These are phyloP conservation scores for Meandrusa payeni DNA, from an alignment of 2,888 invertebrate species.

Conservation along the genomic window DNA sequence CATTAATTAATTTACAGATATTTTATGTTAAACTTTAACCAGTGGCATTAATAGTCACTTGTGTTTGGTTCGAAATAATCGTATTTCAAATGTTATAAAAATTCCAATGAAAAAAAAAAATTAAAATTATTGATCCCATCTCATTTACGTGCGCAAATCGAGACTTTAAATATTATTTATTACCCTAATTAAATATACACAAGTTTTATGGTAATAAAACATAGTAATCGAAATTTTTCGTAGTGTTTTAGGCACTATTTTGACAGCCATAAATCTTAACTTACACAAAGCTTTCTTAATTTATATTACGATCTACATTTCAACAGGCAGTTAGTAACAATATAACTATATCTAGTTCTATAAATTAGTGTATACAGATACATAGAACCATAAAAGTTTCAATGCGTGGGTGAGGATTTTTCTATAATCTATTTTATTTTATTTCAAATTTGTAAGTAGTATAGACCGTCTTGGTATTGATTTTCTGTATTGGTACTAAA, in stretches of 20 bases:
- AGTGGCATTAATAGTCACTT: constrained; percentile 11
- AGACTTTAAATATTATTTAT: constrained; percentile 48
- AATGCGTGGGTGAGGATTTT: constrained; percentile 23
- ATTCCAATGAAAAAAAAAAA: constrained; percentile 41
- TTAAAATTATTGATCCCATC: constrained; percentile 76
- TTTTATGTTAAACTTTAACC: constrained; percentile 18
- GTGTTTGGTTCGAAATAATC: constrained; percentile 8
- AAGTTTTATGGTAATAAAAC: constrained; percentile 72
- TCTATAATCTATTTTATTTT: background rate
- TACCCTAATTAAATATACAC: constrained; percentile 65
- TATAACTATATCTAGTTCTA: constrained; percentile 49
- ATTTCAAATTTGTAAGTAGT: constrained; percentile 1
- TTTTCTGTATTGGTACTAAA: constrained; percentile 10
- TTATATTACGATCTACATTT: constrained; percentile 73
- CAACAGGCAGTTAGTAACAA: constrained; percentile 78
- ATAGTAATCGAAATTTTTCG: constrained; percentile 77
- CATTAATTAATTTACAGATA: constrained; percentile 1
- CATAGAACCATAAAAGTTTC: constrained; percentile 37
- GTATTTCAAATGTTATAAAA: constrained; percentile 3
- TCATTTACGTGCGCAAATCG: constrained; percentile 56
- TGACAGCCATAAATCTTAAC: constrained; percentile 81
- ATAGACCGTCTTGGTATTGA: constrained; percentile 35
- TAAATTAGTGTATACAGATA: constrained; percentile 52
- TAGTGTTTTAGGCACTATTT: constrained; percentile 81
- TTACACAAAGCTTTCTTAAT: constrained; percentile 74